phyloP scores from a whole-genome alignment of 2,113 vertebrate species.

The Chaenogobius annularis region DNA sequence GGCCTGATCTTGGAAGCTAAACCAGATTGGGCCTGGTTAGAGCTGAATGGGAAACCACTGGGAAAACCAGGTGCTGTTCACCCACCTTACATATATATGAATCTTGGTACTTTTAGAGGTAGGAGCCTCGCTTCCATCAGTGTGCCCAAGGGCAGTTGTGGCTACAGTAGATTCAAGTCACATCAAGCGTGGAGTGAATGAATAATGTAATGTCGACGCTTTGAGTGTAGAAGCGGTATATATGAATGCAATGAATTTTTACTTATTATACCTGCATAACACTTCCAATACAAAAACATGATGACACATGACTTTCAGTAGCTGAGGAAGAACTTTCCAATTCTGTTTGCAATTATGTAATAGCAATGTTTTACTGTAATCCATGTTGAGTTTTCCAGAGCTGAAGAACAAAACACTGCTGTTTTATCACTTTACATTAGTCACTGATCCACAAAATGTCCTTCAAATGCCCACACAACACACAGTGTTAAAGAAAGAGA shows the following conservation, averaged over 20 bases:
- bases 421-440: slow-evolving; percentile 36
- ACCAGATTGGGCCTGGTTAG: too few species aligned
- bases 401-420: slow-evolving; percentile 20
- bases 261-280: slow-evolving; percentile 4
- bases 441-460: slow-evolving; percentile 28
- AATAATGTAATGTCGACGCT: too few species aligned
- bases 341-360: slow-evolving; percentile 6
- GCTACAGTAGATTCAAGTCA: too few species aligned
- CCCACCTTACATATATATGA: too few species aligned
- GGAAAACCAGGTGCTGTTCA: too few species aligned
- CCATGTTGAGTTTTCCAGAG: slow-evolving; percentile 25
- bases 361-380: slow-evolving; percentile 3
- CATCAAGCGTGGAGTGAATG: too few species aligned
- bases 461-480: slow-evolving; percentile 30
- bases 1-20: too few species aligned
- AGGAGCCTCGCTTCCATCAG: too few species aligned
- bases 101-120: too few species aligned
- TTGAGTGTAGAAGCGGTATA: background rate
- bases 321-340: slow-evolving; percentile 11
- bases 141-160: too few species aligned
- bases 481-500: slow-evolving; percentile 11
- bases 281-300: background rate
- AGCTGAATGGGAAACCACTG: too few species aligned
- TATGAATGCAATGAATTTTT: too few species aligned
- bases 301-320: slow-evolving; percentile 13